Percentiles rank a stretch among this genome's conserved stretches.
These are phyloP conservation scores for Leptinotarsa texana DNA, from an alignment of 1,140 invertebrate genomes.

Conservation along the genomic window DNA sequence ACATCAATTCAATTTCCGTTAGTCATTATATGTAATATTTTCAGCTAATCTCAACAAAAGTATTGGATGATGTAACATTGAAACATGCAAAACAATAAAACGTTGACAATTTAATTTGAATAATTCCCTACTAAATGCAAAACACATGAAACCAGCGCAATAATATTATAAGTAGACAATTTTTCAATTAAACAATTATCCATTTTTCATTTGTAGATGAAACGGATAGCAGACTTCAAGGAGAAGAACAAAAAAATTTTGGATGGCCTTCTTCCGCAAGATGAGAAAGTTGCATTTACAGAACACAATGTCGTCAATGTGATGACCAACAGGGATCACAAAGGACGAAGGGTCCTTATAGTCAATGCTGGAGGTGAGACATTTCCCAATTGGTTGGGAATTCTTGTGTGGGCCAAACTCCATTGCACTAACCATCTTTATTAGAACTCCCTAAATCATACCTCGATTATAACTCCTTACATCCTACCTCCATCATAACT, in stretches of 20 bases:
- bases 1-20: no score
- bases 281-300: conserved; percentile 67
- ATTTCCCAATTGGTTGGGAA: not conserved
- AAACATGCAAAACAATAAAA: not conserved
- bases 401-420: not conserved
- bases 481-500: not conserved
- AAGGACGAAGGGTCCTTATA: conserved; percentile 46
- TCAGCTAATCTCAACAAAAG: not conserved
- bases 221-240: conserved; percentile 73
- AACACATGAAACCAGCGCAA: not conserved
- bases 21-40: not conserved
- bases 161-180: not conserved
- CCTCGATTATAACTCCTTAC: not conserved
- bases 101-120: not conserved
- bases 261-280: conserved; percentile 65
- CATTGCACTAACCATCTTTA: not conserved
- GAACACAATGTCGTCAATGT: conserved; percentile 75
- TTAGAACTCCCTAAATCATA: not conserved
- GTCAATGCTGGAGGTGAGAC: conserved; percentile 47
- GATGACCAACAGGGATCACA: conserved; percentile 48
- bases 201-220: conserved; percentile 63
- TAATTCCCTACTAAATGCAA: not conserved
- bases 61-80: not conserved
- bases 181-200: not conserved
- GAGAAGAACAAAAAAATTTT: conserved; percentile 68